Conservation (phyloP, 2,888 invertebrate species). For the Thymelicus sylvestris region DNA sequence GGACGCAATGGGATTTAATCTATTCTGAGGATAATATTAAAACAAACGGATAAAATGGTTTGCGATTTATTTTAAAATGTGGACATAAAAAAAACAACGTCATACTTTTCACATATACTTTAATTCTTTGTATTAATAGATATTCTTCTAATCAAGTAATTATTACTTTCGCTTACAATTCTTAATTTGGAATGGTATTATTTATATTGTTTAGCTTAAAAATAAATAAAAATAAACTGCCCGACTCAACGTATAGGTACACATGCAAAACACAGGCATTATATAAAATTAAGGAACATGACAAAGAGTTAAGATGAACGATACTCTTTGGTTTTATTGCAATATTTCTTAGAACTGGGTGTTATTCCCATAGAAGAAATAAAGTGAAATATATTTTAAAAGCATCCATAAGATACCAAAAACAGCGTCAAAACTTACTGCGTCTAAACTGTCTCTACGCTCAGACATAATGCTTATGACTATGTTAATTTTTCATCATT, state of each 20-base stretch:
- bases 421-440: conserved; percentile 51
- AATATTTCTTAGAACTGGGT: conserved; percentile 54
- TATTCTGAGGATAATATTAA: too few species aligned
- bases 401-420: conserved; percentile 55
- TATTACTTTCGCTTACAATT: conserved; percentile 78
- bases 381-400: conserved; percentile 51
- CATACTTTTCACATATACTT: conserved; percentile 67
- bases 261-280: conserved; percentile 62
- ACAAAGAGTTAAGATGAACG: conserved; percentile 75
- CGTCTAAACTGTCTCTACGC: conserved; percentile 49
- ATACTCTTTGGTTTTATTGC: conserved; percentile 79
- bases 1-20: too few species aligned
- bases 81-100: conserved; percentile 39
- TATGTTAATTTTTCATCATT: conserved; percentile 73
- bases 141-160: conserved; percentile 76
- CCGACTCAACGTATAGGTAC: conserved; percentile 37
- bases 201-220: conserved; percentile 77
- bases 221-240: conserved; percentile 75
- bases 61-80: neutral
- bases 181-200: conserved; percentile 84
- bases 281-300: conserved; percentile 63
- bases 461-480: conserved; percentile 56
- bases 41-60: too few species aligned
- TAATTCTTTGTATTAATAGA: conserved; percentile 73
- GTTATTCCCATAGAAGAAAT: conserved; percentile 50